These are phyloP conservation scores for Poecilia velifera DNA, from an alignment of 2,797 vertebrate species.

Conservation along the genomic window DNA sequence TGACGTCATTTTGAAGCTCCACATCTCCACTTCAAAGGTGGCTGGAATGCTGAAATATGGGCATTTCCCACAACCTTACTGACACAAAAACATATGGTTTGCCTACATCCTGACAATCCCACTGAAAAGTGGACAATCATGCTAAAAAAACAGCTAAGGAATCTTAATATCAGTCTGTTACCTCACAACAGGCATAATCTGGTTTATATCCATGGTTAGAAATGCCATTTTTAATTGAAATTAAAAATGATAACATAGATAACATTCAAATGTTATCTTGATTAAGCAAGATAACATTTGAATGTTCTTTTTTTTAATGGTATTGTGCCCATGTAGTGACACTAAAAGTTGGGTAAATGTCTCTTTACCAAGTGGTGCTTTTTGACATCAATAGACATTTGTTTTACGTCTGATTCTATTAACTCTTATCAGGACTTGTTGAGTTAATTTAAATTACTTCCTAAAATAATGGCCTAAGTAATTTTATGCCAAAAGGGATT, in stretches of 20 bases:
- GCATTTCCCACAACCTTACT: background rate
- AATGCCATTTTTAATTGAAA: background rate
- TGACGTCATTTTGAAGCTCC: background rate
- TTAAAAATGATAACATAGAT: too few relatives aligned
- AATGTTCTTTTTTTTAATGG: background rate
- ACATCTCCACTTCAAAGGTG: background rate
- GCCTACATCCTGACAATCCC: background rate
- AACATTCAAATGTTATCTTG: too few relatives aligned
- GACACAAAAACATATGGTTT: background rate
- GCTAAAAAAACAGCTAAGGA: background rate
- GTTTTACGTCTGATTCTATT: background rate
- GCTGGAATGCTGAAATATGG: background rate
- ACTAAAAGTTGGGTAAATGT: background rate
- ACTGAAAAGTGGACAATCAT: background rate
- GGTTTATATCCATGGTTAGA: background rate
- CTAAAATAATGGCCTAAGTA: too few relatives aligned
- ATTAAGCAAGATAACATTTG: background rate
- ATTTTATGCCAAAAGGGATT: too few relatives aligned
- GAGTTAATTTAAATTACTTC: background rate
- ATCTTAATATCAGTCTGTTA: background rate
- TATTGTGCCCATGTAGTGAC: background rate
- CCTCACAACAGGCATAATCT: background rate
- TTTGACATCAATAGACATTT: background rate
- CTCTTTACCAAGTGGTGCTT: background rate
- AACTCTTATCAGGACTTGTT: background rate